Conservation (phyloP, 2,797 vertebrate genomes). For the Clarias fuscus region DNA sequence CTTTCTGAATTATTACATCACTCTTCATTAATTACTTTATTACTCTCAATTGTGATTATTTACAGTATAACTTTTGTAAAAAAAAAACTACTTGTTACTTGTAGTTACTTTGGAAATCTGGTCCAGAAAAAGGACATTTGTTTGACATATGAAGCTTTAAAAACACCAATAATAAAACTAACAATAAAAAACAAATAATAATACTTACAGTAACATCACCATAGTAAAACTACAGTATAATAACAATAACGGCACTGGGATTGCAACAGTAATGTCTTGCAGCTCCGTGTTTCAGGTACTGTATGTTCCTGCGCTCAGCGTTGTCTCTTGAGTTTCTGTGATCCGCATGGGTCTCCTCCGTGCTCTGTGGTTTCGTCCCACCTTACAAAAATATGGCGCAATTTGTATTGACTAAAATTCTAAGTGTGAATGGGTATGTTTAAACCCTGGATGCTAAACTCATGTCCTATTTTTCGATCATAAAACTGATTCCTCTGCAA, state of each 20-base stretch:
- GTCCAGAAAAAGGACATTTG: not conserved
- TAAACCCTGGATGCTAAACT: not conserved
- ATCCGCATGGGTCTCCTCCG: not conserved
- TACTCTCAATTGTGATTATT: not conserved
- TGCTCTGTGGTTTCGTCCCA: not conserved
- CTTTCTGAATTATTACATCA: conserved; percentile 15
- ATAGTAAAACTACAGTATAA: not conserved
- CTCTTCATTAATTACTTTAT: not conserved
- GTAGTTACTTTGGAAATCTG: not conserved
- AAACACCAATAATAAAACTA: not conserved
- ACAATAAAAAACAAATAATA: not conserved
- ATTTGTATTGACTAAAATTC: not conserved
- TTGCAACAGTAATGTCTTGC: not conserved
- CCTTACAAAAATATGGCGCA: not conserved
- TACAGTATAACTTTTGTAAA: not conserved
- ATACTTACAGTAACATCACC: not conserved
- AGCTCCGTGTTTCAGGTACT: not conserved
- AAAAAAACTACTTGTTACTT: not conserved
- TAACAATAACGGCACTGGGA: not conserved
- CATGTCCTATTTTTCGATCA: not conserved
- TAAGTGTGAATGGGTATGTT: not conserved
- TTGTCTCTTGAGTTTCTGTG: not conserved
- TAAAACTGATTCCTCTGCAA: not conserved
- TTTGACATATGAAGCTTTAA: not conserved
- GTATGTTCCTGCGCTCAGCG: not conserved